Evolutionary conservation across 2,113 vertebrate species (phyloP), one percentile per base, ranked within the genome.

Genomic region (Limnothrissa miodon): DNA sequence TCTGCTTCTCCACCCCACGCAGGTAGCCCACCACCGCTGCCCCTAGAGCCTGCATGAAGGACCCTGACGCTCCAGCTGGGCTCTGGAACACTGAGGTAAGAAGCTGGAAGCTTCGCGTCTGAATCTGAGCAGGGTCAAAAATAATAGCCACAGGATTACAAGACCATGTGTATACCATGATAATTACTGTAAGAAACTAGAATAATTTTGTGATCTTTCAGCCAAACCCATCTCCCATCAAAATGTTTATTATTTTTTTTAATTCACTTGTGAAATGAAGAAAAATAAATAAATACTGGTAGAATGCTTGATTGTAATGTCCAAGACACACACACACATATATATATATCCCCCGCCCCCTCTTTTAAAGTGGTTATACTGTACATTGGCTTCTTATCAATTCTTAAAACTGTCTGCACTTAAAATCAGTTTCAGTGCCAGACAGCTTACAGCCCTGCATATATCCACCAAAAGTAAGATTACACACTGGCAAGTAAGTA

Each of bases 11-110:
- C 85, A 94, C 94, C 88, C 92, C 94, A 91, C 97, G 94, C 25
- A 99, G 92, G 86, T 95, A 95, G 78, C 87, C 83, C 83, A 98
- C 90, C 78, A 99, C 90, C 45, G 88, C 86, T 1, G 95, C 91
- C 33, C 95, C 95, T 83, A 98, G 89, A 0, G 94, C 94, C 85
- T 94, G 93, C 90, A 99, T 97, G 70, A 97, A 98, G 0, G 96
- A 95, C 51, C 95, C 93, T 0, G 96, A 93, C 39, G 97, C 86
- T 53, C 83, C 87, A 80, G 93, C 90, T 1, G 93, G 95, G 88
- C 94, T 94, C 90, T 97, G 96, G 82, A 99, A 98, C 90, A 99
- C 92, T 17, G 96, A 95, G 33, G 94, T 92, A 5, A 99, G 89
- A 86, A 98, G 91, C 92, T 97, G 96, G 90, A 94, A 96, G 90